A percentile compares a stretch with the other conserved stretches of the same genome.
Evolutionary conservation across 2,113 vertebrate species (phyloP).

Genomic region (Phyllopteryx taeniolatus): DNA sequence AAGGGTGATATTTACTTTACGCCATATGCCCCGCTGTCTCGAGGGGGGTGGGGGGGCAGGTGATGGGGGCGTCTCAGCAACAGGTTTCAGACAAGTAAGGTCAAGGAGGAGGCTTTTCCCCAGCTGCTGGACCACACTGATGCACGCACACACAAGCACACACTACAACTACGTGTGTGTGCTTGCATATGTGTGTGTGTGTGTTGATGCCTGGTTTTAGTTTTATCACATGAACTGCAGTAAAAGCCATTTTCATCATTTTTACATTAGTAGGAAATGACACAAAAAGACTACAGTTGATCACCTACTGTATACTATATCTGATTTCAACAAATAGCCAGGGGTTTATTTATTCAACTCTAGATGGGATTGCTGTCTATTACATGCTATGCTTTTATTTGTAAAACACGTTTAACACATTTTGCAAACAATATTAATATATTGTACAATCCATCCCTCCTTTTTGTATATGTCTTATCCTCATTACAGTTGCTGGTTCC

Average conservation of each 20-base stretch:
- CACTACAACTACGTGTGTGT: background rate
- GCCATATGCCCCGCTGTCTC: conserved; percentile 67
- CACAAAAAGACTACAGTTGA: background rate
- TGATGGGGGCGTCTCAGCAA: conserved; percentile 49
- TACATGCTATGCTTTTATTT: background rate
- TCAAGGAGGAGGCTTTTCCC: conserved; percentile 68
- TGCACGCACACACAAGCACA: conserved; percentile 32
- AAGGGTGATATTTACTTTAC: conserved; percentile 73
- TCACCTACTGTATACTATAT: too few relatives aligned
- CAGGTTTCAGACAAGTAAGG: conserved; percentile 69
- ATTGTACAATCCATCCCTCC: background rate
- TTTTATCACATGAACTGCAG: conserved; percentile 32
- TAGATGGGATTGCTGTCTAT: background rate
- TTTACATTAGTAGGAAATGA: background rate
- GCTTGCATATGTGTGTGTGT: background rate
- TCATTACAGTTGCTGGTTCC: too few relatives aligned
- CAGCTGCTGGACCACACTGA: conserved; percentile 69
- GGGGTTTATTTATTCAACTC: background rate
- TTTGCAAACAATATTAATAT: background rate
- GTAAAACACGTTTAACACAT: background rate
- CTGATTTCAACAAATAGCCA: too few relatives aligned
- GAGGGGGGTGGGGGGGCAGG: conserved; percentile 24
- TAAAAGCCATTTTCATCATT: too few relatives aligned
- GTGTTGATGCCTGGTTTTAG: conserved; percentile 32
- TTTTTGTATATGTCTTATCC: too few relatives aligned